Evolutionary conservation across 2,113 vertebrate genomes (phyloP), one percentile per base, ranked within the genome.

Genomic region (Hepsetus odoe): DNA sequence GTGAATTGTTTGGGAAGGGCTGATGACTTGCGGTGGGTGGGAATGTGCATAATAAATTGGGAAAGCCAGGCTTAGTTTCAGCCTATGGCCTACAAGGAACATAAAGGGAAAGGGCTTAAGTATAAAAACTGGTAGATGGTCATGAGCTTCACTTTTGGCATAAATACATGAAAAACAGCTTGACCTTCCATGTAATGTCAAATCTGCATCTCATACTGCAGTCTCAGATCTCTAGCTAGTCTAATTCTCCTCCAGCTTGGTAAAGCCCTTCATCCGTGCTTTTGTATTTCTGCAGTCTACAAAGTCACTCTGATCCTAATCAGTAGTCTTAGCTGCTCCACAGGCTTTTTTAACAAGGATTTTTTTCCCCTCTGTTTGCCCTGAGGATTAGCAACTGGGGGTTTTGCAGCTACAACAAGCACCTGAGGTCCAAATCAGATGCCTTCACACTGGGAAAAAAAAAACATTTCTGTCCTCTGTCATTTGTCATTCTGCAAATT

Each of bases 361-460:
- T 77, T 78, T 64, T 77, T 84, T 71, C 55, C 55, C 76, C 8
- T 28, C 70, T 80, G 80, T 86, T 86, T 86, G 79, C 72, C 70
- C 74, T 51, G 64, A 73, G 76, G 83, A 82, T 86, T 85, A 85
- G 78, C 56, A 80, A 72, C 82, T 74, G 66, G 74, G n/a, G 56
- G 66, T 81, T 72, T 53, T 18, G 38, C 56, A 61, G 76, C 65
- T 72, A 71, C 67, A 62, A 72, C 69, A 64, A 61, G 40, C 68
- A 79, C 44, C 28, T 53, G 44, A 80, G 72, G 79, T 70, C 66
- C 42, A 71, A 82, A 81, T 93, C 90, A 92, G 90, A 85, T 86
- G 81, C 85, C 85, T 92, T 86, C 89, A 89, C 89, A 85, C 88
- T 86, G 81, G 80, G 89, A 91, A 90, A 70, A 72, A 58, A 56